Evolutionary conservation across 2,888 invertebrate genomes (phyloP).

Genomic region (Neelides folsomi): DNA sequence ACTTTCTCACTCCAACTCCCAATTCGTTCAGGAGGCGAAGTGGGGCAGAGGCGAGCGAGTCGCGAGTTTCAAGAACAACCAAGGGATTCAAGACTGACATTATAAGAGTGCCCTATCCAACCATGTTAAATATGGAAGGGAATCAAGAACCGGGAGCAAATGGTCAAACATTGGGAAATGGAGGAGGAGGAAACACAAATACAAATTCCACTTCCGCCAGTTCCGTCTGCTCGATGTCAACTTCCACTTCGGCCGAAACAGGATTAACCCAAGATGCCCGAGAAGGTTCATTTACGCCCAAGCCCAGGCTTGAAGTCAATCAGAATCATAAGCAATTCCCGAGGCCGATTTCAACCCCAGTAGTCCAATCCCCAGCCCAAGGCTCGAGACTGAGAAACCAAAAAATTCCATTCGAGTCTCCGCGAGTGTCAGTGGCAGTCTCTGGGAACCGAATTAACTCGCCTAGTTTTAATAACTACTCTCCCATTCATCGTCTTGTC

Average conservation of each 20-base stretch:
- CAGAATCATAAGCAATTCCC: conserved; percentile 9
- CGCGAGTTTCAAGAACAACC: conserved; percentile 5
- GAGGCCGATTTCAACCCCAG: conserved; percentile 11
- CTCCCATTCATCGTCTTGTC: conserved; percentile 32
- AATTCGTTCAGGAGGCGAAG: conserved; percentile 30
- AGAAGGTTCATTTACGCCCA: conserved; percentile 3
- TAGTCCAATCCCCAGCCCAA: background rate
- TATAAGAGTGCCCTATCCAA: conserved; percentile 25
- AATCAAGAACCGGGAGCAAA: background rate
- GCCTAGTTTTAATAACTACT: conserved; percentile 33
- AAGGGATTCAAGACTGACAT: conserved; percentile 32
- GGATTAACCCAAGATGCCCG: conserved; percentile 1
- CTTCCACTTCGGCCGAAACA: conserved; percentile 14
- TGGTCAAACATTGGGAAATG: background rate
- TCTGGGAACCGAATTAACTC: conserved; percentile 23
- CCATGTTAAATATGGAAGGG: background rate
- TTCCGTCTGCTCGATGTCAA: conserved; percentile 22
- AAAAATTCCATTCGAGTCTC: conserved; percentile 11
- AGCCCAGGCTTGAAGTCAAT: conserved; percentile 10
- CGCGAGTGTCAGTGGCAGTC: conserved; percentile 6
- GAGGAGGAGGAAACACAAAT: conserved; percentile 12
- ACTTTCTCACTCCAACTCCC: conserved; percentile 32
- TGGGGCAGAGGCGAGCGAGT: conserved; percentile 8
- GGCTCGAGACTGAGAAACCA: too few relatives aligned
- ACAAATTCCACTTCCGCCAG: conserved; percentile 12